Conservation (phyloP, 2,888 invertebrate species). For the Cryptops parisi region DNA sequence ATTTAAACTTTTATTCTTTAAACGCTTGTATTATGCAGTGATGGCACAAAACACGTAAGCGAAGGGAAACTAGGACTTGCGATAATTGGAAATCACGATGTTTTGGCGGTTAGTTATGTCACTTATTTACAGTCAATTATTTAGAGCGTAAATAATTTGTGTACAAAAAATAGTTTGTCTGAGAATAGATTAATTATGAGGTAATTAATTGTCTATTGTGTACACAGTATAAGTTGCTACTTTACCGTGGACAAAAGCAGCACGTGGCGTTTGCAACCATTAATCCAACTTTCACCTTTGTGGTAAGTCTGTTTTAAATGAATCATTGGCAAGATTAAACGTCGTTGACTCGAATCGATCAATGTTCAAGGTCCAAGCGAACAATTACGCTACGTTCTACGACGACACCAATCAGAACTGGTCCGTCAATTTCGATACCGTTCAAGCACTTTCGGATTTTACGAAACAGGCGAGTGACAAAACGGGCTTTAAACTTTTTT, state of each 20-base stretch:
- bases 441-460: not conserved
- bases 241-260: slow-evolving; percentile 2
- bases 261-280: not conserved
- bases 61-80: not conserved
- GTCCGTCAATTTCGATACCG: slow-evolving; percentile 12
- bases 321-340: not conserved
- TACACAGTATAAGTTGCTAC: slow-evolving; percentile 4
- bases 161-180: too few species aligned
- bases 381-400: slow-evolving; percentile 13
- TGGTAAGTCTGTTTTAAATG: not conserved
- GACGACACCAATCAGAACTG: slow-evolving; percentile 8
- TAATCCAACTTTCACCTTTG: not conserved
- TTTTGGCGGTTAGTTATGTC: not conserved
- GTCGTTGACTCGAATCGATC: too few species aligned
- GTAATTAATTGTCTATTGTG: not conserved
- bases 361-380: slow-evolving; percentile 6
- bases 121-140: too few species aligned
- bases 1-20: too few species aligned
- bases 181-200: not conserved
- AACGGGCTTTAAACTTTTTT: too few species aligned
- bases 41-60: not conserved
- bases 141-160: too few species aligned
- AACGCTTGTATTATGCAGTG: not conserved
- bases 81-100: slow-evolving; percentile 1
- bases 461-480: slow-evolving; percentile 14